Base-by-base conservation (phyloP, 2,113 vertebrate genomes). In the Rana temporaria region DNA sequence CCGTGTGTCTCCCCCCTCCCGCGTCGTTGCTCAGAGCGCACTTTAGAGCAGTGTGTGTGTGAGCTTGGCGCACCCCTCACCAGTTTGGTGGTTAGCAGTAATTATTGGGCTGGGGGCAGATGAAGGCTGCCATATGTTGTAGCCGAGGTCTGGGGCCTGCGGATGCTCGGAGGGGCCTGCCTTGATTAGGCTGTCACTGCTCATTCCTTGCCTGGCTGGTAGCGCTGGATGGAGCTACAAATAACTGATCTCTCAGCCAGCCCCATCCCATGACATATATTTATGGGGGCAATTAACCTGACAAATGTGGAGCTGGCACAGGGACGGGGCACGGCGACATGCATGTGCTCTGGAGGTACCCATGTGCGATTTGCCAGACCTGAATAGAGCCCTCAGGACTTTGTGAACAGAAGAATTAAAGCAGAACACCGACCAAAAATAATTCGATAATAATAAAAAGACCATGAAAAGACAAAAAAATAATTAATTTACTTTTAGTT, bases 121-220 rank as follows among this genome's bases (percentile, higher is more conserved):
- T 88, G 90, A 92, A 91, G 88, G 91, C 87, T 85, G 89, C 87
- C 93, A 92, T 94, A 95, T 93, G 92, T 88, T 87, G 86, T 84
- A 86, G 87, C 85, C 88, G 89, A 89, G 87, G 85, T 91, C 91
- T 89, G 70, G 85, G 70, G 88, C 86, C 90, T 87, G 86, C 22
- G 71, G 71, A 60, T 32, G 26, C 55, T 85, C 82, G 85, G 89
- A 88, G 32, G 52, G 88, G 90, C 86, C 85, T 82, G 89, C 88
- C 89, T 90, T 90, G 91, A 86, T 89, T 89, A 89, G 88, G 80
- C 92, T 94, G 92, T 93, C 94, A 93, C 85, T 91, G 85, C 75
- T 6, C 62, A 93, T 95, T 91, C 70, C 87, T 87, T 78, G 92
- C 92, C 86, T 93, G 90, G 93, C 87, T 92, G 88, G 88, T 84